A percentile compares a stretch with the other conserved stretches of the same genome.
These are phyloP conservation scores for Eulemur mongoz DNA, from an alignment of 2,797 vertebrate genomes.

Conservation along the genomic window DNA sequence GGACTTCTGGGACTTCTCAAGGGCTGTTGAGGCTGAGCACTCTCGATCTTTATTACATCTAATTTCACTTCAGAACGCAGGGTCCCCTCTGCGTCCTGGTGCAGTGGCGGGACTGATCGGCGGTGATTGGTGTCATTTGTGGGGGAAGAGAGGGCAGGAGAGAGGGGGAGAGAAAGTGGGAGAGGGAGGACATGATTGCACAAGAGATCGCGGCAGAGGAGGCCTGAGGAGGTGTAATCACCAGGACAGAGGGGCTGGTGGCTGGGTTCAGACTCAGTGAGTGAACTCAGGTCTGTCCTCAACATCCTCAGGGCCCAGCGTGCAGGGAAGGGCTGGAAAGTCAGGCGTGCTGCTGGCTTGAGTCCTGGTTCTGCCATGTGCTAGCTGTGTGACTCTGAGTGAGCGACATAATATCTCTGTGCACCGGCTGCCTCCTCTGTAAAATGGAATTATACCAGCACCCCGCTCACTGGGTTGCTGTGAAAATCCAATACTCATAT, in stretches of 20 bases:
- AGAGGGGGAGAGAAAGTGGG: neutral
- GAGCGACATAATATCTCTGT: neutral
- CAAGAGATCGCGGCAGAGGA: accelerated
- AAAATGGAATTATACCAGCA: neutral
- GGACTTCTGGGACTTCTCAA: constrained; percentile 23
- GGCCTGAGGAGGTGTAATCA: neutral
- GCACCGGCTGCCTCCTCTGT: neutral
- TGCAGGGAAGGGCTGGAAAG: neutral
- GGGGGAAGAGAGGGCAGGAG: neutral
- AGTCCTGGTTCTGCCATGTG: neutral
- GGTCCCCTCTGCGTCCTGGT: neutral
- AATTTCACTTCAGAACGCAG: neutral
- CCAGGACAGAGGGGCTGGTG: neutral
- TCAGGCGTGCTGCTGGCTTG: neutral
- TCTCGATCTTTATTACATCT: neutral
- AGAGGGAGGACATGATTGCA: neutral
- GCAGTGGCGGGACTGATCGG: neutral
- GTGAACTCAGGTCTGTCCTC: neutral
- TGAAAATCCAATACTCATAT: neutral
- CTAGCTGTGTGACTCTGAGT: neutral
- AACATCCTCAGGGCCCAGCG: neutral
- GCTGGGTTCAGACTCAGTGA: accelerated
- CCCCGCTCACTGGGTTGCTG: neutral
- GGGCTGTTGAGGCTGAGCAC: constrained; percentile 26
- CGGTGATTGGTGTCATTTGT: neutral